Evolutionary conservation across 2,888 invertebrate species (phyloP).

Genomic region (Cataglyphis cursor): DNA sequence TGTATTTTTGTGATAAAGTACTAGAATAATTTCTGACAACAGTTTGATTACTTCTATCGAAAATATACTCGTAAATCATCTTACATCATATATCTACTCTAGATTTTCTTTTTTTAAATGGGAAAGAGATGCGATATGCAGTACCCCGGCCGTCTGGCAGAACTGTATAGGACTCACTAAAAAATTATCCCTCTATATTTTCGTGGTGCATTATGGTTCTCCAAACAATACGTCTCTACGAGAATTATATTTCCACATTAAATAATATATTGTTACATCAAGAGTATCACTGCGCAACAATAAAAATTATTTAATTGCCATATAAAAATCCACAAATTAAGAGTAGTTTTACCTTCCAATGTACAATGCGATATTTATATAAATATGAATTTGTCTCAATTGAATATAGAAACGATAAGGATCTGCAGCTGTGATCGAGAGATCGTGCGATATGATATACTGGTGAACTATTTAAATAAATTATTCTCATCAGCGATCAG

Average conservation of each 20-base stretch:
- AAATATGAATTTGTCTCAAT: not conserved
- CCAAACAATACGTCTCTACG: constrained; percentile 6
- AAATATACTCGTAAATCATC: not conserved
- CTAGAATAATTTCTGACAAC: constrained; percentile 6
- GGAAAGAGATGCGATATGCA: too few species aligned
- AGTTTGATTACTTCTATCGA: constrained; percentile 18
- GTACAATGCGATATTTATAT: not conserved
- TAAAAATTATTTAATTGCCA: not conserved
- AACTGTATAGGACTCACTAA: too few species aligned
- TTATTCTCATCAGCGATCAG: not conserved
- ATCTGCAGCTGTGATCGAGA: not conserved
- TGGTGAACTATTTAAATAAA: not conserved
- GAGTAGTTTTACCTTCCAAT: not conserved
- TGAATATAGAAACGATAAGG: not conserved
- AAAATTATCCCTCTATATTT: too few species aligned
- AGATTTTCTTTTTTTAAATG: not conserved
- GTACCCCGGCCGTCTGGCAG: too few species aligned
- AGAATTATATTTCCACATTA: constrained; percentile 5
- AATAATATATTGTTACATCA: not conserved
- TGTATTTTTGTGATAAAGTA: constrained; percentile 21
- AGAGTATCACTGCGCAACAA: not conserved
- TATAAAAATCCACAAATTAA: not conserved
- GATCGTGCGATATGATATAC: not conserved
- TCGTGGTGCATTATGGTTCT: not conserved
- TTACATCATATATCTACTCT: constrained; percentile 14